A percentile compares a stretch with the other conserved stretches of the same genome.
These are phyloP conservation scores for Poeciliopsis turneri DNA, from an alignment of 2,797 vertebrate species.

Conservation along the genomic window DNA sequence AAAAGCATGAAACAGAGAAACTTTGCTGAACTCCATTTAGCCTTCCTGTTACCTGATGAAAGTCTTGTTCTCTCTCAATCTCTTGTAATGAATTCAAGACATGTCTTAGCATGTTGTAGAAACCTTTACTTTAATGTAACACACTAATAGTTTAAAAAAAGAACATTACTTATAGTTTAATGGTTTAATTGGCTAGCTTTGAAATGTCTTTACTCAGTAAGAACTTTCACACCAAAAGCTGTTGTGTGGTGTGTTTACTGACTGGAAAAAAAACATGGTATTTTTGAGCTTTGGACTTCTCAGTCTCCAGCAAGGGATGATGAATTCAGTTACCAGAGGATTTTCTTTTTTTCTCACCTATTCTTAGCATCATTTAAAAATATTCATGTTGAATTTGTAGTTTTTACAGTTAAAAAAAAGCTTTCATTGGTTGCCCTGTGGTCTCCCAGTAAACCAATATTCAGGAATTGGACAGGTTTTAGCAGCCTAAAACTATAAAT, in stretches of 20 bases:
- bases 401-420: background rate
- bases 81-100: background rate
- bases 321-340: background rate
- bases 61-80: background rate
- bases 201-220: background rate
- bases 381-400: background rate
- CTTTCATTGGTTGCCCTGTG: background rate
- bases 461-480: background rate
- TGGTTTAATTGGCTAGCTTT: background rate
- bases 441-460: background rate
- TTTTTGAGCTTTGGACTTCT: background rate
- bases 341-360: background rate
- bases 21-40: background rate
- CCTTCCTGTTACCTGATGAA: background rate
- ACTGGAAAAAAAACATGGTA: background rate
- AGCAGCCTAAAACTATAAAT: constrained; percentile 20
- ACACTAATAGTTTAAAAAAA: background rate
- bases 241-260: background rate
- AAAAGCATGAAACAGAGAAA: background rate
- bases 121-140: background rate
- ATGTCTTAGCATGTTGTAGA: background rate
- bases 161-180: background rate
- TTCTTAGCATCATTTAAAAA: background rate
- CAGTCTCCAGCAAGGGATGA: background rate
- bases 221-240: background rate